phyloP scores from a whole-genome alignment of 1,140 invertebrate genomes.

The Akabosia matsudoensis region DNA sequence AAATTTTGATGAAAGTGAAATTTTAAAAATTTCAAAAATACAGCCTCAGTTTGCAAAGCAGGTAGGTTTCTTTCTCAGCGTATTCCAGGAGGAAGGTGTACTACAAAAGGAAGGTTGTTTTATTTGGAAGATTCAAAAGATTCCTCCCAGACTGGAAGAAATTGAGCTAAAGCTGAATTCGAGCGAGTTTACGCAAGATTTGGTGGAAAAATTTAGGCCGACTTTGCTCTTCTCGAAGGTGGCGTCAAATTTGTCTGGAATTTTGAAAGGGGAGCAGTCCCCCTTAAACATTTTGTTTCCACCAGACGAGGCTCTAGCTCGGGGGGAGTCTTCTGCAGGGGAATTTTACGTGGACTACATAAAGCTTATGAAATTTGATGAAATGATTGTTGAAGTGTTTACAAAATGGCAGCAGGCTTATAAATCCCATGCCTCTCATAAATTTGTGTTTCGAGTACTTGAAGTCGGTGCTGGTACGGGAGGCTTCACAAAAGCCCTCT shows the following conservation, averaged over 20 bases:
- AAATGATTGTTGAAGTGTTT: background rate
- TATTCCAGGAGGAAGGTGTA: background rate
- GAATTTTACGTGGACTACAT: background rate
- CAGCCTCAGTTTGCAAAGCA: background rate
- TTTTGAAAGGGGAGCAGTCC: background rate
- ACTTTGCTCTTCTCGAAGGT: background rate
- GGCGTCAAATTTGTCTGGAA: background rate
- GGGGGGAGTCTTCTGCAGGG: background rate
- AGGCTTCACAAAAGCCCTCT: background rate
- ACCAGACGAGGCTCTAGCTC: background rate
- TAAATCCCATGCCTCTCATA: background rate
- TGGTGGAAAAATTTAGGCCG: background rate
- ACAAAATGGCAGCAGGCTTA: background rate
- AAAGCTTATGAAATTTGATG: background rate
- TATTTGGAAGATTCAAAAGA: background rate
- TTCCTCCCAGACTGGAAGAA: background rate
- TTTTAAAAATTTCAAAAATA: background rate
- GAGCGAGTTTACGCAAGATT: background rate
- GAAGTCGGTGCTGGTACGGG: slow-evolving; percentile 39
- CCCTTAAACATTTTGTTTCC: background rate
- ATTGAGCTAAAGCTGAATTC: background rate
- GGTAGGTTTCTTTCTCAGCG: background rate
- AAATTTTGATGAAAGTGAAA: background rate
- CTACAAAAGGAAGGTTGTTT: background rate
- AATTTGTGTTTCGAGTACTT: slow-evolving; percentile 20